Percentiles rank a stretch among this genome's conserved stretches.
Conservation (phyloP, 1,140 invertebrate genomes). For the Trichomalopsis sarcophagae region DNA sequence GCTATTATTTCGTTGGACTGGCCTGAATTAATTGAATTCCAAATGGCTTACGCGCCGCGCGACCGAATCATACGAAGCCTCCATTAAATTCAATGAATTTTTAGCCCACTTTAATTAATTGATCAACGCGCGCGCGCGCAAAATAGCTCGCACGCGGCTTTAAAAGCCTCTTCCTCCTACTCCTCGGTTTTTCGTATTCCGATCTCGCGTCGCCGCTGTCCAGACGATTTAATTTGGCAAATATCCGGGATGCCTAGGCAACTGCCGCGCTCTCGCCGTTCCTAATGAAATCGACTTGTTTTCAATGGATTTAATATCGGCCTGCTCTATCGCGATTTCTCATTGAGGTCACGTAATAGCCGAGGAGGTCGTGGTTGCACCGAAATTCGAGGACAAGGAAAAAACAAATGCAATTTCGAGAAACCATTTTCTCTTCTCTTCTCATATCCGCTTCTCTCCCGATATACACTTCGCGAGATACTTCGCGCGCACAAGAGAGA, state of each 20-base stretch:
- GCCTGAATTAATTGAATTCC: no score
- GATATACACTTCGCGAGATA: not conserved
- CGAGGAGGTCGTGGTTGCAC: conserved; percentile 1
- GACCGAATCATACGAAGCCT: no score
- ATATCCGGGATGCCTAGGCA: conserved; percentile 27
- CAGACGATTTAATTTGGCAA: conserved; percentile 45
- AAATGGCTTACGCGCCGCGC: no score
- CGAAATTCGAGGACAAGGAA: not conserved
- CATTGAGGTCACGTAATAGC: conserved; percentile 50
- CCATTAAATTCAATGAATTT: no score
- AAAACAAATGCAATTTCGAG: not conserved
- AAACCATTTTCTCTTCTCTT: not conserved
- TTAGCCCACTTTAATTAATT: not conserved
- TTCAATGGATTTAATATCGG: conserved; percentile 51
- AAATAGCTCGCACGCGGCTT: not conserved
- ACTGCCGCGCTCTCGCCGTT: not conserved
- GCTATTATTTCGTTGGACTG: no score
- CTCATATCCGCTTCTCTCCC: not conserved
- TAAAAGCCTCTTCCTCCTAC: no score
- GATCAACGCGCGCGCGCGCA: not conserved
- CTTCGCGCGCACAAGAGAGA: not conserved
- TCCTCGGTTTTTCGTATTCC: conserved; percentile 3
- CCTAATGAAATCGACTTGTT: conserved; percentile 45
- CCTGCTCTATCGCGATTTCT: conserved; percentile 23
- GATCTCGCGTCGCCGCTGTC: not conserved